A percentile compares a stretch with the other conserved stretches of the same genome.
Conservation (phyloP, 2,888 invertebrate species). For the Tromatobia lineatoria region DNA sequence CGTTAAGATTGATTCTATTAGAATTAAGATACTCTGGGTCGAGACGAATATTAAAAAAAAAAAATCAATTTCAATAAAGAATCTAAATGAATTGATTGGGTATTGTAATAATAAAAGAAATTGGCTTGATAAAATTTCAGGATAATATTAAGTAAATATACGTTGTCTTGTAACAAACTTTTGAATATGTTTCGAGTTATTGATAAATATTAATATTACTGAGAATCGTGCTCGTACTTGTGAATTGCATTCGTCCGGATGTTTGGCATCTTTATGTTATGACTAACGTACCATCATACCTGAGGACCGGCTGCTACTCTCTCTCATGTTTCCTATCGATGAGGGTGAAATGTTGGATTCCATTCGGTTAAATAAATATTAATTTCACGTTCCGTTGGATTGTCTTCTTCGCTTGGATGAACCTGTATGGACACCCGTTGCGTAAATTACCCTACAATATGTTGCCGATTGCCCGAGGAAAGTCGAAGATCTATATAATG, state of each 20-base stretch:
- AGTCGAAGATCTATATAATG: conserved; percentile 76
- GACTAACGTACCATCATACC: conserved; percentile 21
- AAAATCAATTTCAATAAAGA: no score
- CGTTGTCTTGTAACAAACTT: no score
- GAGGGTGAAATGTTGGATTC: conserved; percentile 46
- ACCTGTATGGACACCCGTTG: conserved; percentile 74
- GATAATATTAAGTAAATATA: no score
- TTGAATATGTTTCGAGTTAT: no score
- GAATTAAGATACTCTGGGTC: no score
- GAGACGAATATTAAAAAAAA: no score
- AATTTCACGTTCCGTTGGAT: conserved; percentile 81
- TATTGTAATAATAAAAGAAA: neutral
- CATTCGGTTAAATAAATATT: conserved; percentile 78
- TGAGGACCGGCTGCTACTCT: neutral
- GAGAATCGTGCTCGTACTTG: no score
- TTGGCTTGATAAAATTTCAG: neutral
- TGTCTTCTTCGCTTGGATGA: conserved; percentile 77
- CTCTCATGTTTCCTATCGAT: neutral
- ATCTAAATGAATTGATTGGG: neutral
- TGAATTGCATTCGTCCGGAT: no score
- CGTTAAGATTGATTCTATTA: neutral
- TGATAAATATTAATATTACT: no score
- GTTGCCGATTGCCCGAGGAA: conserved; percentile 79
- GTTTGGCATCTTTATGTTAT: neutral
- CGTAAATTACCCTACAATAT: conserved; percentile 82